Conservation (phyloP, 2,888 invertebrate species). For the Sympetrum striolatum region DNA sequence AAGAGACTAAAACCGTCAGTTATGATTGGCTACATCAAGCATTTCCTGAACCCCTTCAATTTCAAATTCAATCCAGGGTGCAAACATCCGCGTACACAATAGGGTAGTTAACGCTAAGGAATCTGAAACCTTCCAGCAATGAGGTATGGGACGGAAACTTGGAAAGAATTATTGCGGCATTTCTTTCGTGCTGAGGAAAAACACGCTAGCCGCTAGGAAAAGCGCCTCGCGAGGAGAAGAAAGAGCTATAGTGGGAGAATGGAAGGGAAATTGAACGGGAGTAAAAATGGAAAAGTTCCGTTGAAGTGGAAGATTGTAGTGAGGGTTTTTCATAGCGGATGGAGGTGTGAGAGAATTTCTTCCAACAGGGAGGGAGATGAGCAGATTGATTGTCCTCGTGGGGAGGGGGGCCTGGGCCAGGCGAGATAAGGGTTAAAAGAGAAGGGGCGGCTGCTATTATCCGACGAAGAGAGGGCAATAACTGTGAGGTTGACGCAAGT, state of each 20-base stretch:
- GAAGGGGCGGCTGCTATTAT: neutral
- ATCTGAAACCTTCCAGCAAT: too few species aligned
- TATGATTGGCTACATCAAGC: too few species aligned
- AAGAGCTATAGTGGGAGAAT: conserved; percentile 1
- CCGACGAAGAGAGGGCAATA: conserved; percentile 17
- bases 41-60: too few species aligned
- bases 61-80: too few species aligned
- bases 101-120: too few species aligned
- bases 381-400: conserved; percentile 28
- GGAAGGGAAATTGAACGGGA: neutral
- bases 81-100: too few species aligned
- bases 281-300: neutral
- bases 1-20: too few species aligned
- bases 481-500: conserved; percentile 15
- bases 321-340: neutral
- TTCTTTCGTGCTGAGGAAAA: neutral
- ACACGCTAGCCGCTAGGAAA: neutral
- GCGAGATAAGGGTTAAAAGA: conserved; percentile 36
- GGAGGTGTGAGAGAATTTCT: neutral
- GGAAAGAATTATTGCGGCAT: neutral
- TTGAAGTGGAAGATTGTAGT: neutral
- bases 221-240: neutral
- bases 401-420: conserved; percentile 23
- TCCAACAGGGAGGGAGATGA: neutral
- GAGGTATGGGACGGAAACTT: too few species aligned